These are phyloP conservation scores for Dryomyza anilis DNA, from an alignment of 2,888 invertebrate genomes.

Conservation along the genomic window DNA sequence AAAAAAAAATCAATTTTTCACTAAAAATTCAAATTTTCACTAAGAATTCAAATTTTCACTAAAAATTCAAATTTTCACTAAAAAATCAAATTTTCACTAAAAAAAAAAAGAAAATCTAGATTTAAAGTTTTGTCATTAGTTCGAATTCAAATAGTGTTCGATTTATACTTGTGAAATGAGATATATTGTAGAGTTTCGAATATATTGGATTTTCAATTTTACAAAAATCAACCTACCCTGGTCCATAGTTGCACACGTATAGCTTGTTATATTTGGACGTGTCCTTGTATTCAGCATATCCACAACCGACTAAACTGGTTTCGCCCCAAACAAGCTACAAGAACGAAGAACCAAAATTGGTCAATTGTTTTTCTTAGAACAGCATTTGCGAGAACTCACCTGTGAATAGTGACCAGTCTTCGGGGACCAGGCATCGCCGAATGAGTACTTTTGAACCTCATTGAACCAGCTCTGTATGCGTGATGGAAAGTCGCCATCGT, in stretches of 20 bases:
- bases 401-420: conserved; percentile 85
- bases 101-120: not conserved
- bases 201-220: not conserved
- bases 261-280: conserved; percentile 78
- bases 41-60: too few species aligned
- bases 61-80: too few species aligned
- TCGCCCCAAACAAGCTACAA: conserved; percentile 86
- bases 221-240: conserved; percentile 67
- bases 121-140: not conserved
- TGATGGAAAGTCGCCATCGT: conserved; percentile 73
- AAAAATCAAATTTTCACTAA: not conserved
- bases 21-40: too few species aligned
- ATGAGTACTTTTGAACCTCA: conserved; percentile 73
- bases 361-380: not conserved
- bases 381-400: conserved; percentile 64
- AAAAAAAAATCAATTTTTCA: too few species aligned
- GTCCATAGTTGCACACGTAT: conserved; percentile 86
- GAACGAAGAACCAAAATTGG: not conserved
- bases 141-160: too few species aligned
- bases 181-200: not conserved
- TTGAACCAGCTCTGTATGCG: conserved; percentile 83
- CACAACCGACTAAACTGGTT: conserved; percentile 84
- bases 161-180: not conserved
- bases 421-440: conserved; percentile 70
- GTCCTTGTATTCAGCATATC: conserved; percentile 82